Evolutionary conservation across 2,888 invertebrate species (phyloP).

Genomic region (Venustoraphidia nigricollis): DNA sequence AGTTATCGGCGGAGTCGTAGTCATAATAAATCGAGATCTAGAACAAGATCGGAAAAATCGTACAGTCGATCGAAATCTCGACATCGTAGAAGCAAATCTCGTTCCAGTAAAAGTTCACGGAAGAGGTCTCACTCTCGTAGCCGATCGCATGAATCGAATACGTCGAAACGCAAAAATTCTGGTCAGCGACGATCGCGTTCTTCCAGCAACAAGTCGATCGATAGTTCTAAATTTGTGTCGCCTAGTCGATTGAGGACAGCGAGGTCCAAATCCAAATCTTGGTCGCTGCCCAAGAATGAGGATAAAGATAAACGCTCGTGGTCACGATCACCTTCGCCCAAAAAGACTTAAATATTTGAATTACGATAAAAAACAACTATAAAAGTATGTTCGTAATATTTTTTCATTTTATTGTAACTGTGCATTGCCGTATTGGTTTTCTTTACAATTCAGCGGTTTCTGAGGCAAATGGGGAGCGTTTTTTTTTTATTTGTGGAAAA

Average conservation of each 20-base stretch:
- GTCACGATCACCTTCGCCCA: slow-evolving; percentile 31
- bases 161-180: slow-evolving; percentile 10
- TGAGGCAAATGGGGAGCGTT: too few species aligned
- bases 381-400: too few species aligned
- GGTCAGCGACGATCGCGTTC: slow-evolving; percentile 12
- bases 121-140: slow-evolving; percentile 16
- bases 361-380: too few species aligned
- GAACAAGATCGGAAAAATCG: background rate
- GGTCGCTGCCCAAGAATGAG: slow-evolving; percentile 37
- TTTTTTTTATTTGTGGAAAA: too few species aligned
- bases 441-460: too few species aligned
- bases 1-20: background rate
- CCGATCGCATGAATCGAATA: slow-evolving; percentile 13
- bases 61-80: slow-evolving; percentile 21
- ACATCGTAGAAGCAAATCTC: slow-evolving; percentile 8
- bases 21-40: background rate
- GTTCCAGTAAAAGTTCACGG: slow-evolving; percentile 10
- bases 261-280: slow-evolving; percentile 36
- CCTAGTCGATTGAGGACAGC: slow-evolving; percentile 20
- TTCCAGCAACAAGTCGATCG: slow-evolving; percentile 17
- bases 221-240: slow-evolving; percentile 24
- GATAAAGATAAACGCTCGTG: slow-evolving; percentile 29
- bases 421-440: too few species aligned
- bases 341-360: too few species aligned
- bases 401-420: too few species aligned